Conservation (phyloP, 2,888 invertebrate species). For the Capitulum mitella region DNA sequence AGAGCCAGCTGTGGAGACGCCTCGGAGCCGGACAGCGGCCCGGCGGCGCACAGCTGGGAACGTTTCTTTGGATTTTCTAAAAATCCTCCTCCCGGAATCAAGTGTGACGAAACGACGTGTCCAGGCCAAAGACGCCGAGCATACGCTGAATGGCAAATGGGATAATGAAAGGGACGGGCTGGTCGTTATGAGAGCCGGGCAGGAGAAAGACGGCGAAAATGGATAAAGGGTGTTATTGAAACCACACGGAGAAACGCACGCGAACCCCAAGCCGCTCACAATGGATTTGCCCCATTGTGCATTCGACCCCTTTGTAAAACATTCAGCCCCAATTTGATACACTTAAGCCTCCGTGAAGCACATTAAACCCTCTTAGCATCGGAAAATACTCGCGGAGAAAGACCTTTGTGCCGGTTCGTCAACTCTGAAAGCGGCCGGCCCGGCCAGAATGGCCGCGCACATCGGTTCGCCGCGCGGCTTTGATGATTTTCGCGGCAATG, state of each 20-base stretch:
- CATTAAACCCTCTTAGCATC: constrained; percentile 21
- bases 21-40: not conserved
- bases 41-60: not conserved
- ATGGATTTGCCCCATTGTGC: not conserved
- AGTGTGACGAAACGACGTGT: not conserved
- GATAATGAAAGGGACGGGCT: constrained; percentile 18
- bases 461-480: not conserved
- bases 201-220: not conserved
- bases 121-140: not conserved
- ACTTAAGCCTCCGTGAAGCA: constrained; percentile 22
- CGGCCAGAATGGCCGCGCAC: not conserved
- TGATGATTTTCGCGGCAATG: constrained; percentile 21
- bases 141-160: not conserved
- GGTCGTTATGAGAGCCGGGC: not conserved
- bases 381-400: constrained; percentile 11
- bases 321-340: constrained; percentile 23
- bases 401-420: constrained; percentile 11
- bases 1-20: not conserved
- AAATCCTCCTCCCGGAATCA: not conserved
- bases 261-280: not conserved
- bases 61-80: not conserved
- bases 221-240: constrained; percentile 23
- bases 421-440: not conserved
- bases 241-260: constrained; percentile 10
- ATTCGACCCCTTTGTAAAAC: constrained; percentile 7